Percentiles rank a stretch among this genome's conserved stretches.
Evolutionary conservation across 1,140 invertebrate species (phyloP).

Genomic region (Zaprionus inermis): DNA sequence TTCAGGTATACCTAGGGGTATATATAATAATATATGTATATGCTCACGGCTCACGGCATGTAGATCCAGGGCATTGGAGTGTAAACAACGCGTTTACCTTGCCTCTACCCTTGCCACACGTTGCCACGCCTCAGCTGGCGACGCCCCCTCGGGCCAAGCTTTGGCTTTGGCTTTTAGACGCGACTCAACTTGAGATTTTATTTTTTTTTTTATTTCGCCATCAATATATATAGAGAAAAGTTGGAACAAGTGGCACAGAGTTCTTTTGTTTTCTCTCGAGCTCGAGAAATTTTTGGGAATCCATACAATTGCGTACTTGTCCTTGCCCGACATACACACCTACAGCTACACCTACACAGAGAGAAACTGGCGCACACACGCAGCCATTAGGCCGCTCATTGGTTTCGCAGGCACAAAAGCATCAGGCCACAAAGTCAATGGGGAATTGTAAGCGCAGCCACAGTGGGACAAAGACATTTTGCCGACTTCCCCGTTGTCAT

Average conservation of each 20-base stretch:
- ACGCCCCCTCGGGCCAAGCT: neutral
- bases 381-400: neutral
- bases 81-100: conserved; percentile 38
- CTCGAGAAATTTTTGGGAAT: conserved; percentile 23
- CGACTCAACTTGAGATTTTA: conserved; percentile 5
- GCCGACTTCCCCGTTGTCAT: neutral
- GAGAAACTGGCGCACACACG: neutral
- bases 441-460: neutral
- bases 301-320: conserved; percentile 34
- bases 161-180: conserved; percentile 1
- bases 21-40: conserved; percentile 8
- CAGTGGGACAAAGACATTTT: neutral
- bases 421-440: neutral
- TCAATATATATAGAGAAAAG: neutral
- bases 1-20: neutral
- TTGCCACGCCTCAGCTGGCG: neutral
- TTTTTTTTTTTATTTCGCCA: conserved; percentile 1
- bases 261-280: conserved; percentile 29
- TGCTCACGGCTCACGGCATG: neutral
- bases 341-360: neutral
- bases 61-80: conserved; percentile 36
- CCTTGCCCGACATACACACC: conserved; percentile 20
- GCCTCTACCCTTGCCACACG: conserved; percentile 12
- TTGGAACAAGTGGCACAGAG: neutral
- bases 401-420: conserved; percentile 3